Evolutionary conservation across 37 sponge, comb jelly and placozoan genomes (phyloP), one percentile per base, ranked within the genome.

Genomic region (Crambe crambe): DNA sequence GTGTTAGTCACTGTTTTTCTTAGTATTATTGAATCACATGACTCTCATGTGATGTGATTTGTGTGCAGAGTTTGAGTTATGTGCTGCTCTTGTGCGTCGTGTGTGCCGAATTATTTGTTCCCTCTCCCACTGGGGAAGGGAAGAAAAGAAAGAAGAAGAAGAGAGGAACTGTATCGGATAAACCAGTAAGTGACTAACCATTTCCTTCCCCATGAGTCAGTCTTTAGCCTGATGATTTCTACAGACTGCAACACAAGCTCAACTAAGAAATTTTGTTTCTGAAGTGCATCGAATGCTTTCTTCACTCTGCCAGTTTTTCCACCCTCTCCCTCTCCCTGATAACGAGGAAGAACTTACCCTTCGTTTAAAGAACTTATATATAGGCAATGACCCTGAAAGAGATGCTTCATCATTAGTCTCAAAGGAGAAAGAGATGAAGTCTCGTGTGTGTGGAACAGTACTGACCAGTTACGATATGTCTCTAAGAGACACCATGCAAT

Each of bases 381-480:
- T 80, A 37, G 25, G 41, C 29, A 56, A 15, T 35, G 34, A 25
- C 70, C 21, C 70, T 10, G 22, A 37, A 32, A 12, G 20, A 51
- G 41, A 30, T 54, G 57, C 72, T 47, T 47, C 51, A 47, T 47
- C 51, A 47, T 6, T 47, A 12, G 10, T 47, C 51, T 47, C 6
- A 15, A 64, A 66, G 23, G 47, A 68, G 43, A 34, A 34, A 23
- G 26, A 30, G 3, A 58, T 77, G 47, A 26, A 18, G 29, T 58
- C 79, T 9, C 41, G 63, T 15, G 70, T 73, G 35, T 83, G 57
- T 63, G 58, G 68, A 8, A 65, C 40, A 56, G 74, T 78, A 5
- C 56, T 89, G 56, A 74, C 79, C 37, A 89, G 89, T 67, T 89
- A 83, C 60, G 83, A 83, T 58, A 83, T 73, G 72, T 89, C 89